phyloP scores from a whole-genome alignment of 2,797 vertebrate species.

The Xenentodon cancila region DNA sequence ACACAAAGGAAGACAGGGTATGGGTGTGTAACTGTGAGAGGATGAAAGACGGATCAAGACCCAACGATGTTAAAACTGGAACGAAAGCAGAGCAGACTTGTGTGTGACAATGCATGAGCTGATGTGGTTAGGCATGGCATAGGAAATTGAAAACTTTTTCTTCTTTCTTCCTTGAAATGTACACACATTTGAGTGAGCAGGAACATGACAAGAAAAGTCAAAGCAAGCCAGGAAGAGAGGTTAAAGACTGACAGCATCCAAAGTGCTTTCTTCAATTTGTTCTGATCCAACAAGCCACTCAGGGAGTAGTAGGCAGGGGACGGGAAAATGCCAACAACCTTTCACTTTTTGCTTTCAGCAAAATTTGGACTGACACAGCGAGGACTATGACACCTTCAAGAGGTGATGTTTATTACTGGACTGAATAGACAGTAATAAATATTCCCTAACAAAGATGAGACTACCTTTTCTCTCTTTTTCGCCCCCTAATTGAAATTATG shows the following conservation, averaged over 20 bases:
- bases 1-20: constrained; percentile 28
- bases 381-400: constrained; percentile 32
- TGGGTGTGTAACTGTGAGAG: constrained; percentile 34
- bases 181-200: background rate
- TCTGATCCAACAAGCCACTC: constrained; percentile 41
- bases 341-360: constrained; percentile 39
- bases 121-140: background rate
- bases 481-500: too few species aligned
- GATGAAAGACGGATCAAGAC: constrained; percentile 10
- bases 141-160: background rate
- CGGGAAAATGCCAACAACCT: constrained; percentile 43
- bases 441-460: constrained; percentile 70
- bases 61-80: constrained; percentile 29
- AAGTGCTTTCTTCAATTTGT: constrained; percentile 60
- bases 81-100: constrained; percentile 21
- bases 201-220: constrained; percentile 4
- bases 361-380: constrained; percentile 29
- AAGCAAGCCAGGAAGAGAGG: constrained; percentile 31
- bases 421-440: constrained; percentile 54
- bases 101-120: background rate
- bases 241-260: constrained; percentile 59
- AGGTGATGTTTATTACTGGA: constrained; percentile 52
- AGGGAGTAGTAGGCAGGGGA: constrained; percentile 36
- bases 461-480: constrained; percentile 30
- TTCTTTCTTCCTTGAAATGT: background rate